Base-by-base conservation (phyloP, 2,797 vertebrate species). In the Oryzias sinensis region DNA sequence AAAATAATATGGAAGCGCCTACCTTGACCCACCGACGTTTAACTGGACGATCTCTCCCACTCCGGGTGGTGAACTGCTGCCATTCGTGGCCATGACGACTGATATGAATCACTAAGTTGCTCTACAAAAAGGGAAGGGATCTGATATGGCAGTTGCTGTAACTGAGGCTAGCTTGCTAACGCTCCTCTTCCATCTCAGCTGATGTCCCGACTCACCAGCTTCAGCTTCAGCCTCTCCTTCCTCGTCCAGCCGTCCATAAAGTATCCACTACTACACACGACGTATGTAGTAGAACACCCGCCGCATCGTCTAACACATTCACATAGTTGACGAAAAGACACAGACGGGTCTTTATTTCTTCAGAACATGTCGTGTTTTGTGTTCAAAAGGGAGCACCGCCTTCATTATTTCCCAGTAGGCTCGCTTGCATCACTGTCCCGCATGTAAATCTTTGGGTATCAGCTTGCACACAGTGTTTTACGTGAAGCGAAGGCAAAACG, bases 21-120 rank as follows among this genome's bases (percentile, higher is more conserved):
- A 98, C 97, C 96, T 91, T 59, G 95, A 97, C 51, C 97, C 97
- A 24, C 97, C 97, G 75, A 98, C 96, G 78, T 98, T 98, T 16
- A 98, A 83, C 89, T 98, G 96, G 80, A 98, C 94, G 78, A 98
- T 98, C 83, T 98, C 96, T 55, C 95, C 95, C 80, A 93, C 93
- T 49, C 91, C 94, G 0, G 93, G 84, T 18, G 90, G 78, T 29
- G 89, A 43, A 72, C 78, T 88, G 80, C 86, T 91, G 59, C 92
- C 92, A 66, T 92, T 92, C 65, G 93, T 91, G 54, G 94, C 95
- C 96, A 97, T 97, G 77, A 79, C 89, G 56, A 56, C 49, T n/a
- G 37, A 53, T 18, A 14, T 4, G 4, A 43, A 50, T 6, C 55
- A 24, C 50, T 9, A 16, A 29, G 46, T 24, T 49, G 40, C 25